Evolutionary conservation across 2,888 invertebrate genomes (phyloP), one percentile per base, ranked within the genome.

Genomic region (Subacronicta megacephala): DNA sequence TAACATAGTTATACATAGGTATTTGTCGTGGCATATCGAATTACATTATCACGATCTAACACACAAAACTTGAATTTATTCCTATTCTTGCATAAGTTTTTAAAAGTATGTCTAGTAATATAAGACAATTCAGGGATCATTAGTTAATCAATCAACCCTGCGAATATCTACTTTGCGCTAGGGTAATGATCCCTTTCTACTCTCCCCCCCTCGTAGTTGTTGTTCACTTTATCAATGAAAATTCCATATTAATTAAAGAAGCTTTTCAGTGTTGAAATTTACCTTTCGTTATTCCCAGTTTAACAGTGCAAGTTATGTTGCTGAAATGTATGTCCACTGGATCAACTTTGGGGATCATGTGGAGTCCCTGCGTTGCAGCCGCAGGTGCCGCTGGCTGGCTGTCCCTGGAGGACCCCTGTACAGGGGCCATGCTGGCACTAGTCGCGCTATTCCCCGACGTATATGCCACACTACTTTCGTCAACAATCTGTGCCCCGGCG

Each of bases 261-360:
- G 12, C 0, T 12, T 6, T 12, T 36, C n/a, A 20, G 7, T 7
- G 0, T 13, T 35, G 9, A 3, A 42, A 52, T 26, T 52, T 85
- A 97, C 97, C 97, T 95, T 96, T 96, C 79, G 95, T 95, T 73
- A 96, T 95, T 68, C 97, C 97, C 57, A 96, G 90, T 33, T 95
- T 95, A 15, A 97, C 97, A 0, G 95, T 96, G 80, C 96, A 97
- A 0, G 95, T 95, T 64, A 98, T 95, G 80, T 97, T 95, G 58
- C 96, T 96, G 85, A 97, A 97, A 69, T 95, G 95, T 63, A 98
- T 95, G 80, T 97, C 97, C 31, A 97, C 95, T 1, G 95, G 95
- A 12, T 95, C 94, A 46, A 80, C 75, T 6, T 74, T 82, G 1
- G 92, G 90, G 3, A 81, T 65, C 69, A 86, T 84, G 31, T 84